Evolutionary conservation across 2,113 vertebrate species (phyloP).

Genomic region (Opisthocomus hoazin): DNA sequence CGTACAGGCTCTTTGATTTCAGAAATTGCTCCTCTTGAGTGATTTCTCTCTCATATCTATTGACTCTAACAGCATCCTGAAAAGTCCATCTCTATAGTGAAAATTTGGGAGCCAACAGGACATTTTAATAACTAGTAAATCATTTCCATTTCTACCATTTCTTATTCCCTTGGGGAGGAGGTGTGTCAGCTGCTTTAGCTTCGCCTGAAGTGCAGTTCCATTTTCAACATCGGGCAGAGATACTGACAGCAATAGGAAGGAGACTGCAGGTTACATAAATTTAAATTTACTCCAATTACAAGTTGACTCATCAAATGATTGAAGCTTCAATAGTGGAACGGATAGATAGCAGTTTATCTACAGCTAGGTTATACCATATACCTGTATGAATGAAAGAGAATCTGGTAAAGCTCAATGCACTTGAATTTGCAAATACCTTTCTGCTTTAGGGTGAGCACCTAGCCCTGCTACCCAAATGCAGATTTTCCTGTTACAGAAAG

Average conservation of each 20-base stretch:
- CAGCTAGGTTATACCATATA: background rate
- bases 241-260: background rate
- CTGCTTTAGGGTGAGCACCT: background rate
- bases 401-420: background rate
- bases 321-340: background rate
- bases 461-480: background rate
- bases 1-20: background rate
- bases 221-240: background rate
- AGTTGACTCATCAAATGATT: background rate
- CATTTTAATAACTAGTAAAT: background rate
- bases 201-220: background rate
- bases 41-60: background rate
- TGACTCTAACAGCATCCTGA: background rate
- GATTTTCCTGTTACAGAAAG: background rate
- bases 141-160: background rate
- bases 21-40: background rate
- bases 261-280: background rate
- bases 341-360: background rate
- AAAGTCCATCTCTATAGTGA: background rate
- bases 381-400: background rate
- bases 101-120: background rate
- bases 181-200: background rate
- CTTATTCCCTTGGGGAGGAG: background rate
- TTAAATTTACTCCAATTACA: background rate
- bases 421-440: background rate